Evolutionary conservation across 2,113 vertebrate species (phyloP), one percentile per base, ranked within the genome.

Genomic region (Fulica atra): DNA sequence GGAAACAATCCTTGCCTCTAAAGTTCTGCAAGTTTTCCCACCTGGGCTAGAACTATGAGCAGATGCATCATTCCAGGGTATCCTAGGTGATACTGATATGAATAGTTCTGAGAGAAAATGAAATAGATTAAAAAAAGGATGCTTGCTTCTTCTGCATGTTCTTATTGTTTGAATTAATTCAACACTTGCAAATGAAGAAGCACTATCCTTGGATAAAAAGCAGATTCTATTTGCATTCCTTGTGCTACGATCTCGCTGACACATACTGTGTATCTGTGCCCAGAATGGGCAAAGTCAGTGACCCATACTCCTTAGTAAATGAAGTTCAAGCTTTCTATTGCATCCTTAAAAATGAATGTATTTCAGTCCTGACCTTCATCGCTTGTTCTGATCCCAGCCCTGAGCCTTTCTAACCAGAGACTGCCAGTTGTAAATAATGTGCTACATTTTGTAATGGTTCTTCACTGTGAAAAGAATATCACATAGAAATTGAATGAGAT

Each of bases 311-410:
- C 36, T 65, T 69, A 90, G 68, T 54, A 95, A 92, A 91, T 83
- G 40, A 86, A 92, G 65, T 85, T 88, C 70, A 91, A 87, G 16
- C 40, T 87, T 95, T 65, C 59, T 87, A 38, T 35, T 81, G n/a
- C 46, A 56, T 85, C 82, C 56, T 85, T 88, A 69, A 76, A 86
- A 94, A 89, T 65, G 11, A 88, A 80, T 56, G 50, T 61, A 59
- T 89, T 96, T 96, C 89, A 65, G 6, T 76, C 61, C 31, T 92
- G 89, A 96, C 89, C 93, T 92, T 89, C 84, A 63, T 38, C 4
- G 2, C 46, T 79, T 95, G 25, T 51, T 93, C 70, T 92, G 54
- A 85, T 85, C 54, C 44, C 74, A 88, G 50, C 24, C 31, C 38
- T 81, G 69, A 81, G 86, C 54, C 54, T 73, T 96, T 87, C 63